A percentile compares a stretch with the other conserved stretches of the same genome.
These are phyloP conservation scores for Melanostoma mellinum DNA, from an alignment of 2,888 invertebrate species.

Conservation along the genomic window DNA sequence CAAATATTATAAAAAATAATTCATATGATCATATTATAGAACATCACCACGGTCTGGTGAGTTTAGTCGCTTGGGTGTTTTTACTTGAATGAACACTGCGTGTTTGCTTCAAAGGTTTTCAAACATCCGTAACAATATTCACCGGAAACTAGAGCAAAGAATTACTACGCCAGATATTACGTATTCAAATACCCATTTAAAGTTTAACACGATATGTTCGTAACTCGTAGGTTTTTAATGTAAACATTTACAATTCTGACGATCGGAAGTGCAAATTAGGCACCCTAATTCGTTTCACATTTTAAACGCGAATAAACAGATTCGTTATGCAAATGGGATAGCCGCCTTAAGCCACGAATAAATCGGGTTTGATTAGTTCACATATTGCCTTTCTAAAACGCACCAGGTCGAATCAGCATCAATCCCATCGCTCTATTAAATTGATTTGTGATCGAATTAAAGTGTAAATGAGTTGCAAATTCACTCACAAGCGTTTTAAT, in stretches of 20 bases:
- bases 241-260: background rate
- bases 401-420: too few relatives aligned
- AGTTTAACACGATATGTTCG: conserved; percentile 10
- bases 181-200: conserved; percentile 33
- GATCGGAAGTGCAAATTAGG: conserved; percentile 32
- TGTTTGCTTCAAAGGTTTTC: conserved; percentile 23
- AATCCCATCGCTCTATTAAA: background rate
- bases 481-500: background rate
- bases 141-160: conserved; percentile 36
- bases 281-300: background rate
- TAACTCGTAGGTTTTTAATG: conserved; percentile 1
- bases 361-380: too few relatives aligned
- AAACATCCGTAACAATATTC: conserved; percentile 32
- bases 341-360: too few relatives aligned
- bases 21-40: conserved; percentile 26
- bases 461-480: conserved; percentile 33
- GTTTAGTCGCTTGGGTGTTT: conserved; percentile 19
- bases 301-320: background rate
- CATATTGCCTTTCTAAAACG: too few relatives aligned
- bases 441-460: background rate
- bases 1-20: background rate
- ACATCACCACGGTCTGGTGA: conserved; percentile 50
- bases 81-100: conserved; percentile 30
- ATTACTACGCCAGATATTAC: conserved; percentile 31
- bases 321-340: background rate